Percentiles rank a stretch among this genome's conserved stretches.
Conservation (phyloP, 2,888 invertebrate species). For the Allygus modestus region DNA sequence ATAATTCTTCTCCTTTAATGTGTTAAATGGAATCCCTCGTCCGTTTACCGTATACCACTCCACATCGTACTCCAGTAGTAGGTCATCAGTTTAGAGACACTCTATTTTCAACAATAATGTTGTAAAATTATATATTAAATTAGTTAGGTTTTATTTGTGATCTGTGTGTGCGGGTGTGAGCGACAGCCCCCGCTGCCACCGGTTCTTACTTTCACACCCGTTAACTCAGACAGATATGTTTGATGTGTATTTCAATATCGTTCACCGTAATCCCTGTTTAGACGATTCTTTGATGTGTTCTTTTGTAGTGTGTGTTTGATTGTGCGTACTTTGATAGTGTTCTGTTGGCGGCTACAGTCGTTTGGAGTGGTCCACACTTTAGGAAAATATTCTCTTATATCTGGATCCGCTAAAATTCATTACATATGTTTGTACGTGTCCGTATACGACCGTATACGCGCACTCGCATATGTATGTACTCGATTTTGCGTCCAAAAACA, state of each 20-base stretch:
- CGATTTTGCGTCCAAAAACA: constrained; percentile 35
- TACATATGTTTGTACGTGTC: constrained; percentile 47
- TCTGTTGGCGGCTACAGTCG: constrained; percentile 47
- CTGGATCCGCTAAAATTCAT: constrained; percentile 48
- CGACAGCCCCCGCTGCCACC: neutral
- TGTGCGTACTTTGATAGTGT: constrained; percentile 62
- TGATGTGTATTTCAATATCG: constrained; percentile 62
- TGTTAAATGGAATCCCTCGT: constrained; percentile 61
- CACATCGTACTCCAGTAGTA: constrained; percentile 56
- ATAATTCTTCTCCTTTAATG: constrained; percentile 63
- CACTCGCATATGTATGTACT: constrained; percentile 54
- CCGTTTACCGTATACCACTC: constrained; percentile 36
- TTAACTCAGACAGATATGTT: constrained; percentile 48
- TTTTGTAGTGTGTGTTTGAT: constrained; percentile 63
- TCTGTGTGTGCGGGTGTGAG: constrained; percentile 45
- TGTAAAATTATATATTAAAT: constrained; percentile 60
- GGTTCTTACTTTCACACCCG: constrained; percentile 27
- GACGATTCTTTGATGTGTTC: constrained; percentile 63
- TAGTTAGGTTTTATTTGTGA: constrained; percentile 60
- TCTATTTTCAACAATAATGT: constrained; percentile 61
- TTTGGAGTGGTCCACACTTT: constrained; percentile 51
- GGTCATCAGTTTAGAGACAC: constrained; percentile 58
- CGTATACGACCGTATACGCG: constrained; percentile 43
- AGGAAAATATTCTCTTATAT: constrained; percentile 47
- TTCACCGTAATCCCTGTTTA: constrained; percentile 58